phyloP scores from a whole-genome alignment of 2,113 vertebrate species.

The Chauna torquata region DNA sequence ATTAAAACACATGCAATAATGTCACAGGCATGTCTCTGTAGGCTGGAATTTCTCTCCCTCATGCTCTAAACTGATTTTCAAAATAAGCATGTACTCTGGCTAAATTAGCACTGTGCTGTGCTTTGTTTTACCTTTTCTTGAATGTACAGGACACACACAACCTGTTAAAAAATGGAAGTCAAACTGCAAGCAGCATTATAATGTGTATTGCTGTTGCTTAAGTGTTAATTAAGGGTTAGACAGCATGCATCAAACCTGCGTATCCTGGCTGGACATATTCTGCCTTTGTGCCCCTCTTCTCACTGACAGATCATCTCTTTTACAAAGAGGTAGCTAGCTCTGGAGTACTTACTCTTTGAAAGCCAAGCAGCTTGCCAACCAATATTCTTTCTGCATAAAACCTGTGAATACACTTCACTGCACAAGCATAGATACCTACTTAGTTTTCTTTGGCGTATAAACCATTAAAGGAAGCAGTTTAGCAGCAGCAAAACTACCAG shows the following conservation, averaged over 20 bases:
- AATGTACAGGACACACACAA: background rate
- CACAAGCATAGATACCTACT: background rate
- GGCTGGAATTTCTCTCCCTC: background rate
- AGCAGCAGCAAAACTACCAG: conserved; percentile 55
- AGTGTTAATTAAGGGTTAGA: background rate
- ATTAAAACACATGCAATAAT: background rate
- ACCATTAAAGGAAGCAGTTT: conserved; percentile 7
- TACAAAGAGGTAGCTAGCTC: background rate
- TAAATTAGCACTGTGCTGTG: background rate
- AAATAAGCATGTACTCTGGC: background rate
- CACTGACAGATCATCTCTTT: background rate
- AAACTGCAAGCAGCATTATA: background rate
- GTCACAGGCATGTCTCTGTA: background rate
- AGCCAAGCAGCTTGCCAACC: background rate
- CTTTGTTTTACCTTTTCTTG: background rate
- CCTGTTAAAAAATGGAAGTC: background rate
- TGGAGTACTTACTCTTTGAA: background rate
- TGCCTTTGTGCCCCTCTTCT: background rate
- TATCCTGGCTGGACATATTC: background rate
- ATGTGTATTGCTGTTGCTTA: background rate
- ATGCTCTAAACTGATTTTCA: background rate
- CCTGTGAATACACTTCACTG: background rate
- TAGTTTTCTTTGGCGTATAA: background rate
- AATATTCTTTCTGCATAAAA: background rate
- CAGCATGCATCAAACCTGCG: background rate